Evolutionary conservation across 2,113 vertebrate species (phyloP), one percentile per base, ranked within the genome.

Genomic region (Ailuropoda melanoleuca): DNA sequence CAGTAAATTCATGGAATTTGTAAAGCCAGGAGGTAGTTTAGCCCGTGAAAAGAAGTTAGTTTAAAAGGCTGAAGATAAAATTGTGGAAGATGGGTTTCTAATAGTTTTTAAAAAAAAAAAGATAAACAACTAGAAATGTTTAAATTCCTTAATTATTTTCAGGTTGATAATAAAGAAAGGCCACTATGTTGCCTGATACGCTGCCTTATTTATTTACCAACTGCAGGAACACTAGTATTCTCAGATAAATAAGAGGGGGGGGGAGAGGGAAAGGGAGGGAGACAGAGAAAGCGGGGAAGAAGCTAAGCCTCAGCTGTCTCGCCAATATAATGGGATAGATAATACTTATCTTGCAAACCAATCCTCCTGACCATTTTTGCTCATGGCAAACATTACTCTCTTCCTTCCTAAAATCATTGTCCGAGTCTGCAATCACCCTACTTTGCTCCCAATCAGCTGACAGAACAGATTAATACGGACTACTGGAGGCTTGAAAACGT

Each of bases 41-140:
- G 6, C 13, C 19, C 60, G 5, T 86, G 84, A 90, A 89, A 93
- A 58, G 5, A 94, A 92, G 87, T 72, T 70, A 62, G 37, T 66
- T 96, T 97, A 94, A 93, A 96, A 95, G 60, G 60, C 72, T 97
- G 70, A 96, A 86, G 39, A 86, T 62, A 92, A 95, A 97, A 70
- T 94, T 31, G 83, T 4, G 66, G 77, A 75, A 96, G 74, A 95
- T n/a, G n/a, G 23, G 64, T 80, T 92, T 95, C 31, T 68, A 70
- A n/a, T 56, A 83, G 68, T 87, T 96, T 50, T 86, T 84, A 93
- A 95, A 95, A 77, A 48, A 48, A 17, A 29, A 46, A 34, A 37
- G 29, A 66, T 43, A 68, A 31, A 92, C 21, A 88, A 81, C 58
- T 82, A 78, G 68, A 97, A 89, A 89, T 78, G 26, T 75, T 97